These are phyloP conservation scores for Anastrepha ludens DNA, from an alignment of 1,140 invertebrate species.

Conservation along the genomic window DNA sequence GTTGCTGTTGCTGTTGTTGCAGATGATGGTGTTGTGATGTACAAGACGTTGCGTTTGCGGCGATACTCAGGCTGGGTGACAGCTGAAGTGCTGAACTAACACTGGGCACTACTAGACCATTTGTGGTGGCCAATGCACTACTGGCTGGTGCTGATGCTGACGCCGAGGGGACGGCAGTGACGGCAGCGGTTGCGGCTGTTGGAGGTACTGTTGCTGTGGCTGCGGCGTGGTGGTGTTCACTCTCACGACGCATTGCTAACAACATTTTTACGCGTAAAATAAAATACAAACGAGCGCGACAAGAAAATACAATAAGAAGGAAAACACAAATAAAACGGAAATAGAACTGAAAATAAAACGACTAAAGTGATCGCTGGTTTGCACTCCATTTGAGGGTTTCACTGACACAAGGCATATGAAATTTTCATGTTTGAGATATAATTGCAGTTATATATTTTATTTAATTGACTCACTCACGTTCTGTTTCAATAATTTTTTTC, in stretches of 20 bases:
- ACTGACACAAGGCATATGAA: background rate
- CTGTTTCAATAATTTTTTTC: background rate
- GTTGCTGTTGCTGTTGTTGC: slow-evolving; percentile 56
- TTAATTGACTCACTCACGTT: background rate
- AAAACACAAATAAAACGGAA: slow-evolving; percentile 60
- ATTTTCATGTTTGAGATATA: slow-evolving; percentile 21
- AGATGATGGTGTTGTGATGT: slow-evolving; percentile 58
- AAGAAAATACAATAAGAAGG: slow-evolving; percentile 51
- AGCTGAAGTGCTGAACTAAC: slow-evolving; percentile 52
- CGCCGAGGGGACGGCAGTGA: background rate
- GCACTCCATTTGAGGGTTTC: slow-evolving; percentile 67
- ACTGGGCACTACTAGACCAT: slow-evolving; percentile 40
- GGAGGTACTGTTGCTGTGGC: slow-evolving; percentile 60
- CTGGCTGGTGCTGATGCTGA: slow-evolving; percentile 58
- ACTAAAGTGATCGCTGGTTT: slow-evolving; percentile 59
- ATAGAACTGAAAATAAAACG: slow-evolving; percentile 59
- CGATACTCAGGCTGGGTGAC: slow-evolving; percentile 36
- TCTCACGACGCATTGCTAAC: slow-evolving; percentile 75
- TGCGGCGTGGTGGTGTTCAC: slow-evolving; percentile 66
- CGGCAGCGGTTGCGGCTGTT: slow-evolving; percentile 30
- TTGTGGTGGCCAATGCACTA: slow-evolving; percentile 14
- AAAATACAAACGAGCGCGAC: slow-evolving; percentile 47
- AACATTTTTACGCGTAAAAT: slow-evolving; percentile 69
- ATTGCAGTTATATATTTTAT: background rate
- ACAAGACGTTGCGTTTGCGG: slow-evolving; percentile 22